Conservation (phyloP, 2,888 invertebrate species). For the Gymnosoma rotundatum region DNA sequence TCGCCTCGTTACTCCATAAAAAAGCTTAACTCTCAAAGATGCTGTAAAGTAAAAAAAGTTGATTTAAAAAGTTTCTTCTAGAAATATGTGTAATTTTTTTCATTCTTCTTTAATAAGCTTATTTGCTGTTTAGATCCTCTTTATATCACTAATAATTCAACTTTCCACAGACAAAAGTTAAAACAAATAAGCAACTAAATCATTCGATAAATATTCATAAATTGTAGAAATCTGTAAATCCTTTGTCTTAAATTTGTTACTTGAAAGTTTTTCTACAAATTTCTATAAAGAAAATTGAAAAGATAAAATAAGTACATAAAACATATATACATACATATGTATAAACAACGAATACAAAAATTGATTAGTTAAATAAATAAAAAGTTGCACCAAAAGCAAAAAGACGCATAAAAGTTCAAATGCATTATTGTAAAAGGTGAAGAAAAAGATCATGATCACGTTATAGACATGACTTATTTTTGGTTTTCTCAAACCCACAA, state of each 20-base stretch:
- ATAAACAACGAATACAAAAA: slow-evolving; percentile 22
- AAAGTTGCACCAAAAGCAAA: not conserved
- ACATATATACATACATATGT: too few relatives aligned
- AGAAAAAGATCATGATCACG: slow-evolving; percentile 57
- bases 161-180: slow-evolving; percentile 9
- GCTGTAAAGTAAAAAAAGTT: too few relatives aligned
- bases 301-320: too few relatives aligned
- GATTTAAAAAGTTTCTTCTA: too few relatives aligned
- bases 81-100: too few relatives aligned
- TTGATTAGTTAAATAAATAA: slow-evolving; percentile 45
- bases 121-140: too few relatives aligned
- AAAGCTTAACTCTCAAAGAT: too few relatives aligned
- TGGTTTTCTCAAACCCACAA: slow-evolving; percentile 39
- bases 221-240: slow-evolving; percentile 17
- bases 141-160: not conserved
- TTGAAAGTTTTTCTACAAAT: slow-evolving; percentile 11
- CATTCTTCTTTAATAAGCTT: too few relatives aligned
- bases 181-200: slow-evolving; percentile 10
- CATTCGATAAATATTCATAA: slow-evolving; percentile 7
- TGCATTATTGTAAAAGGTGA: slow-evolving; percentile 54
- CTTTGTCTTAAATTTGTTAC: not conserved
- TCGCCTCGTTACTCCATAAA: too few relatives aligned
- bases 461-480: slow-evolving; percentile 35
- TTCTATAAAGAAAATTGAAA: slow-evolving; percentile 11
- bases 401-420: slow-evolving; percentile 52